A percentile compares a stretch with the other conserved stretches of the same genome.
phyloP scores from a whole-genome alignment of 2,113 vertebrate genomes.

The Alosa alosa region DNA sequence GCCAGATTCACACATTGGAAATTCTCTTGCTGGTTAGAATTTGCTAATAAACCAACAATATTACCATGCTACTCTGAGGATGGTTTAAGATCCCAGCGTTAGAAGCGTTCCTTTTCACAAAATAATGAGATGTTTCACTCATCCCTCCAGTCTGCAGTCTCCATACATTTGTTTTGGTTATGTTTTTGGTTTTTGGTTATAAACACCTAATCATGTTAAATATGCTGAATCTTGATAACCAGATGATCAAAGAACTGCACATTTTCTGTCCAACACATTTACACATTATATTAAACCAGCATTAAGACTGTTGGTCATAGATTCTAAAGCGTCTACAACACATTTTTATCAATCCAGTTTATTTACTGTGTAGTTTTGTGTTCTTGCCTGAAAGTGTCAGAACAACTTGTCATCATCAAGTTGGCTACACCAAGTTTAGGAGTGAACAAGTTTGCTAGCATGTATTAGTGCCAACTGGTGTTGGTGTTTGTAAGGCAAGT shows the following conservation, averaged over 20 bases:
- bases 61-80: background rate
- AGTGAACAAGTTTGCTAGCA: background rate
- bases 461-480: background rate
- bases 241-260: too few species aligned
- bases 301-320: background rate
- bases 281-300: background rate
- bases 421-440: background rate
- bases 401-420: background rate
- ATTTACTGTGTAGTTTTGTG: too few species aligned
- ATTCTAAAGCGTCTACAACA: too few species aligned
- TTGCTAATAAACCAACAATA: background rate
- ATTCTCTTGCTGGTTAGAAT: background rate
- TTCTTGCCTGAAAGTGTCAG: too few species aligned
- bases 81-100: too few species aligned
- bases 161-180: background rate
- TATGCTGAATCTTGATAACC: too few species aligned
- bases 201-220: too few species aligned
- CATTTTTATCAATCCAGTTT: too few species aligned
- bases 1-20: background rate
- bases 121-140: too few species aligned
- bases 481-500: background rate
- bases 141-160: too few species aligned
- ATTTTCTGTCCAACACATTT: background rate
- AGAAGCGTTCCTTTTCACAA: too few species aligned
- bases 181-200: background rate